phyloP scores from a whole-genome alignment of 2,797 vertebrate genomes.

The Protonibea diacanthus region DNA sequence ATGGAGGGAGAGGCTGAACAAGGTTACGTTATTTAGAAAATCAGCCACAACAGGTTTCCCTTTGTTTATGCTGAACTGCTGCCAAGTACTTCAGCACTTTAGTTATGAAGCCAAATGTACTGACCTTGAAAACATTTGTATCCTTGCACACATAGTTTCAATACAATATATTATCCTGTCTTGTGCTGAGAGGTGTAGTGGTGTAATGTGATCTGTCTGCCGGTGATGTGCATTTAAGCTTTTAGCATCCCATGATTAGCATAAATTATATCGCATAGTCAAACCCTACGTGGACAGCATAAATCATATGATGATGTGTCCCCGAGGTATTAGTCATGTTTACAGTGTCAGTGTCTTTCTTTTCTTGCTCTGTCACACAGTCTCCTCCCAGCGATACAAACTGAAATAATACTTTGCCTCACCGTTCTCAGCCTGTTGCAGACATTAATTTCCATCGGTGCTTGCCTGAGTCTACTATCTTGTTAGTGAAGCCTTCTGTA shows the following conservation, averaged over 20 bases:
- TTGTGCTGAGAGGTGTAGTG: slow-evolving; percentile 4
- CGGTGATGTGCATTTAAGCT: slow-evolving; percentile 56
- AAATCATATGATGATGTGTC: slow-evolving; percentile 59
- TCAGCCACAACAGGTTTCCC: slow-evolving; percentile 42
- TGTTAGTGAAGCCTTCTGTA: slow-evolving; percentile 54
- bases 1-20: slow-evolving; percentile 7
- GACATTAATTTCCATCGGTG: slow-evolving; percentile 49
- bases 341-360: slow-evolving; percentile 51
- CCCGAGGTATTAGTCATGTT: slow-evolving; percentile 61
- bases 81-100: slow-evolving; percentile 57
- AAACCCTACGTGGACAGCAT: slow-evolving; percentile 48
- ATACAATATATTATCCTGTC: slow-evolving; percentile 43
- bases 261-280: slow-evolving; percentile 58
- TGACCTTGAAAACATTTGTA: slow-evolving; percentile 63
- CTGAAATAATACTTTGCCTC: slow-evolving; percentile 33
- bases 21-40: slow-evolving; percentile 53
- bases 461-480: slow-evolving; percentile 41
- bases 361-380: slow-evolving; percentile 54
- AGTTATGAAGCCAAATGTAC: slow-evolving; percentile 54
- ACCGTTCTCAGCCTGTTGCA: slow-evolving; percentile 18
- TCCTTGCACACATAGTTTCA: slow-evolving; percentile 35
- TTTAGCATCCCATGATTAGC: slow-evolving; percentile 64
- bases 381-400: slow-evolving; percentile 49
- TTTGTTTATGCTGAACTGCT: slow-evolving; percentile 60
- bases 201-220: slow-evolving; percentile 52